Conservation (phyloP, 2,888 invertebrate genomes). For the Invenusta paracnida region DNA sequence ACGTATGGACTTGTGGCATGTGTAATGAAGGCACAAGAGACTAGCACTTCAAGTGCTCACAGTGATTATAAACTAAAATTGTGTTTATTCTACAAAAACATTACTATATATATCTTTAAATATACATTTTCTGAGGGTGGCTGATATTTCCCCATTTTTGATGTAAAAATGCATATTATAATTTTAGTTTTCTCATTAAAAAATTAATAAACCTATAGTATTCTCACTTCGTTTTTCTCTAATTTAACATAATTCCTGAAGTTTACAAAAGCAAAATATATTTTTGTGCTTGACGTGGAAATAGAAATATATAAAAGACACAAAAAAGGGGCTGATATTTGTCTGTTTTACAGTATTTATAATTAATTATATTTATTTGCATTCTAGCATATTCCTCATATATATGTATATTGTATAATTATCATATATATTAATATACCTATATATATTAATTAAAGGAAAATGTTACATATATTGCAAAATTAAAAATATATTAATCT, state of each 20-base stretch:
- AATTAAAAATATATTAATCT: no score
- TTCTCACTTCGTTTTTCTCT: background rate
- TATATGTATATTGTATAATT: no score
- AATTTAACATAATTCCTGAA: background rate
- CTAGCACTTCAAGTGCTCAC: background rate
- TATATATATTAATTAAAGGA: no score
- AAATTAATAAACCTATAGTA: background rate
- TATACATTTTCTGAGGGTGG: background rate
- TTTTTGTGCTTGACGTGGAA: background rate
- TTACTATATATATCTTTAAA: background rate
- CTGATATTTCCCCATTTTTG: background rate
- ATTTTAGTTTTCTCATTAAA: background rate
- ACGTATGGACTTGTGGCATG: background rate
- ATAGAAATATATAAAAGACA: background rate
- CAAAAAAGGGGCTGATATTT: background rate
- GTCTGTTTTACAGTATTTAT: background rate
- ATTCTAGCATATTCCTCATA: no score
- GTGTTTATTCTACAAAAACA: background rate
- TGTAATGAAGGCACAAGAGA: background rate
- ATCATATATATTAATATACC: no score
- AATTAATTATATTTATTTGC: no score
- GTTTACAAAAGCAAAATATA: background rate
- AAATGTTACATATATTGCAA: no score
- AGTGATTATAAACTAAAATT: background rate
- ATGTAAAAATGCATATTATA: background rate